Conservation (phyloP, 2,113 vertebrate species). For the Chloropsis hardwickii region DNA sequence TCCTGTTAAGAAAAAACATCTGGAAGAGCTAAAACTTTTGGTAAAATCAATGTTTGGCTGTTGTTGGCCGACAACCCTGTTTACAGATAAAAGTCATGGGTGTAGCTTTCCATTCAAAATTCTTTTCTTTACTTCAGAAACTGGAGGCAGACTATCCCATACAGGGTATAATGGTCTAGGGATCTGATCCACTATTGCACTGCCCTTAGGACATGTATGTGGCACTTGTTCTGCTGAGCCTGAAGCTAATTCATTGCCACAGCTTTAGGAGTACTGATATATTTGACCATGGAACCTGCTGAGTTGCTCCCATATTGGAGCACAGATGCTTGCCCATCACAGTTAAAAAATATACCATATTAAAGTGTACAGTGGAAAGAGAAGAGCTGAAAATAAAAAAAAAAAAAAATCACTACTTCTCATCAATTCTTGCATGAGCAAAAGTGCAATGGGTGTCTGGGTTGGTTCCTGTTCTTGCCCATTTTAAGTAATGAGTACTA, state of each 20-base stretch:
- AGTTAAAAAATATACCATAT: not conserved
- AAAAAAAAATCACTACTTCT: not conserved
- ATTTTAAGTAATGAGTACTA: not conserved
- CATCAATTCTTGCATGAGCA: not conserved
- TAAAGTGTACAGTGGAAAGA: not conserved
- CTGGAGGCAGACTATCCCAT: not conserved
- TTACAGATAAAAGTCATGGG: conserved; percentile 1
- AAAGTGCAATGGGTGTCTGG: not conserved
- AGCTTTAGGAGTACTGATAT: not conserved
- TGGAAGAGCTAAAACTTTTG: not conserved
- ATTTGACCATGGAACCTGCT: not conserved
- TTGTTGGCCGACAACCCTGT: not conserved
- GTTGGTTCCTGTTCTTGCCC: not conserved
- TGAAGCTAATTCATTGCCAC: not conserved
- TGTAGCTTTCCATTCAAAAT: not conserved
- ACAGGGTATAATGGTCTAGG: not conserved
- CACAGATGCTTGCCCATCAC: not conserved
- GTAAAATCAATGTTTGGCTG: not conserved
- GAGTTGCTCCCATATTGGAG: not conserved
- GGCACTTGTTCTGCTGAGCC: not conserved
- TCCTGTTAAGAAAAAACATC: not conserved
- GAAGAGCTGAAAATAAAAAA: not conserved
- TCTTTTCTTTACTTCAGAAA: not conserved
- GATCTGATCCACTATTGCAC: not conserved
- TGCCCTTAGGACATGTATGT: fast-evolving